Conservation (phyloP, 2,888 invertebrate genomes). For the Hetaerina titia region DNA sequence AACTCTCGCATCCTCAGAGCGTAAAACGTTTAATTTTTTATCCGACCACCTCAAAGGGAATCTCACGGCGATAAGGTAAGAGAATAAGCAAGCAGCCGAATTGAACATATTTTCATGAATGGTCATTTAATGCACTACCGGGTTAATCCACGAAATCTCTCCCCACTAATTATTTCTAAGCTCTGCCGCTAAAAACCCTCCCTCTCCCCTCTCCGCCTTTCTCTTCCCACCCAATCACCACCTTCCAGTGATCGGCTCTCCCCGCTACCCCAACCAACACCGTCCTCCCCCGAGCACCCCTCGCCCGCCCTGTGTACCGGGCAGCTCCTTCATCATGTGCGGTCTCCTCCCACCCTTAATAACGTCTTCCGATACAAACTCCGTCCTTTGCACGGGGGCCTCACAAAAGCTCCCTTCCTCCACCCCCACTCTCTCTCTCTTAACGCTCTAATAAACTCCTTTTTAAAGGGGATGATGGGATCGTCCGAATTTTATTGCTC, state of each 20-base stretch:
- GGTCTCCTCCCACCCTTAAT: not conserved
- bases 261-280: not conserved
- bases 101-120: not conserved
- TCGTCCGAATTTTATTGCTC: constrained; percentile 14
- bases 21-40: not conserved
- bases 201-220: not conserved
- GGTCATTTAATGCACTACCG: not conserved
- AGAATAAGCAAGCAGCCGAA: not conserved
- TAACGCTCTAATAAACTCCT: constrained; percentile 29
- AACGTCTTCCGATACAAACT: constrained; percentile 39
- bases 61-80: not conserved
- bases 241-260: not conserved
- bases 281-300: not conserved
- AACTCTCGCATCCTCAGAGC: too few relatives aligned
- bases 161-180: not conserved
- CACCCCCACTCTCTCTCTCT: not conserved
- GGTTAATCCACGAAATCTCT: not conserved
- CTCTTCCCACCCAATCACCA: not conserved
- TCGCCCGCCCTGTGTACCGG: not conserved
- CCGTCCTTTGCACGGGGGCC: not conserved
- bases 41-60: not conserved
- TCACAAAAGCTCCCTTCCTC: not conserved
- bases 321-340: not conserved
- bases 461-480: constrained; percentile 20
- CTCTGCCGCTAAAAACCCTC: not conserved